phyloP scores from a whole-genome alignment of 92 coral and sea anemone genomes.

The Zoanthus solanderi region DNA sequence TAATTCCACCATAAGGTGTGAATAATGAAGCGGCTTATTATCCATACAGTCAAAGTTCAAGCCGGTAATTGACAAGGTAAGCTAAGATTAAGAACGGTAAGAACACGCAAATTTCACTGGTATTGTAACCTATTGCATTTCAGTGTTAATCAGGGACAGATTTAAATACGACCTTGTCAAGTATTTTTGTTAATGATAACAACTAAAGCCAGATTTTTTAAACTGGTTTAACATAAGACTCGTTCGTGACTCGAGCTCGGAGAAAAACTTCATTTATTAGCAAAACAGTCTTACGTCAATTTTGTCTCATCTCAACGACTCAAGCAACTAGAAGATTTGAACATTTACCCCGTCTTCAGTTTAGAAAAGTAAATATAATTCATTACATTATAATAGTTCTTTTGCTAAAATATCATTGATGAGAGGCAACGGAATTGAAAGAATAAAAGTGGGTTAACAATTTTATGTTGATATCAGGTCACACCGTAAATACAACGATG shows the following conservation, averaged over 20 bases:
- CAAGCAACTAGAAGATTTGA: too few relatives aligned
- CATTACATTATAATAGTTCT: too few relatives aligned
- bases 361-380: too few relatives aligned
- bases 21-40: background rate
- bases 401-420: too few relatives aligned
- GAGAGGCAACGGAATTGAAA: too few relatives aligned
- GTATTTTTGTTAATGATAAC: background rate
- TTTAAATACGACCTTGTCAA: background rate
- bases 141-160: background rate
- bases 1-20: background rate
- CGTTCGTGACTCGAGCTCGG: background rate
- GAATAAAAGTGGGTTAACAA: too few relatives aligned
- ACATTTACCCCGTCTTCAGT: too few relatives aligned
- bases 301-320: too few relatives aligned
- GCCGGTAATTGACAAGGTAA: background rate
- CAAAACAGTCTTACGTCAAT: too few relatives aligned
- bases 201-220: background rate
- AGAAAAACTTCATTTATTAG: too few relatives aligned
- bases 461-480: background rate
- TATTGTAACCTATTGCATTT: background rate
- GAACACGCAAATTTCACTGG: slow-evolving; percentile 13
- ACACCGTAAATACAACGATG: background rate
- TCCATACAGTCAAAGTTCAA: slow-evolving; percentile 21
- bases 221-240: background rate
- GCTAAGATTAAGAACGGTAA: background rate